phyloP scores from a whole-genome alignment of 92 coral and sea anemone genomes.

The Micromussa lordhowensis region DNA sequence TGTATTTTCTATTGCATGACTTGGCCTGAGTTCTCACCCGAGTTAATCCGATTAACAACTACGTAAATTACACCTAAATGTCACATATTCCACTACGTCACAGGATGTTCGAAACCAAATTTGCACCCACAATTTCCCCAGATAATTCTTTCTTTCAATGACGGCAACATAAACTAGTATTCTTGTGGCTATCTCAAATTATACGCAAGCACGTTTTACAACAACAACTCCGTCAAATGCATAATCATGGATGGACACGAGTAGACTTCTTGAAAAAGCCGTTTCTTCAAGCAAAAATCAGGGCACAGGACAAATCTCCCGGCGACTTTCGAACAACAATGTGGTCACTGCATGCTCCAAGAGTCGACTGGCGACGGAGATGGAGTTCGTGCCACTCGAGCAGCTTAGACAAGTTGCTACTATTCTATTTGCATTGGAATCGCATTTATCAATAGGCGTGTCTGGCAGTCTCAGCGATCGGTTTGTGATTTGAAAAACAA shows the following conservation, averaged over 20 bases:
- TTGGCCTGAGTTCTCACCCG: too few relatives aligned
- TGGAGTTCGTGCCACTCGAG: constrained; percentile 72
- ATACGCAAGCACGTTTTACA: too few relatives aligned
- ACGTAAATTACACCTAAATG: too few relatives aligned
- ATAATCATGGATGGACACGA: constrained; percentile 28
- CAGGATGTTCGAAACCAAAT: too few relatives aligned
- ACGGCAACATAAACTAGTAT: too few relatives aligned
- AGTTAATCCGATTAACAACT: too few relatives aligned
- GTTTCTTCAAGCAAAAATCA: constrained; percentile 54
- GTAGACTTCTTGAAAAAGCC: constrained; percentile 67
- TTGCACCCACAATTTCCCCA: too few relatives aligned
- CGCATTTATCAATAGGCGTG: constrained; percentile 58
- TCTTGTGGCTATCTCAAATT: too few relatives aligned
- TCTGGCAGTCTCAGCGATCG: neutral
- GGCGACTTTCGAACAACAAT: constrained; percentile 61
- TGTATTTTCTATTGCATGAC: too few relatives aligned
- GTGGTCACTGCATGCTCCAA: constrained; percentile 71
- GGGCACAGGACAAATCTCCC: constrained; percentile 49
- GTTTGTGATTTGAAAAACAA: neutral
- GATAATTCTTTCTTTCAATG: too few relatives aligned
- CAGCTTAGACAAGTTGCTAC: constrained; percentile 61
- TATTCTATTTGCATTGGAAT: constrained; percentile 50
- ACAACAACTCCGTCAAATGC: constrained; percentile 74
- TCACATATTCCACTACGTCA: too few relatives aligned
- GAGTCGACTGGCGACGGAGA: constrained; percentile 79